Percentiles rank a stretch among this genome's conserved stretches.
Evolutionary conservation across 1,140 invertebrate species (phyloP).

Genomic region (Formica exsecta): DNA sequence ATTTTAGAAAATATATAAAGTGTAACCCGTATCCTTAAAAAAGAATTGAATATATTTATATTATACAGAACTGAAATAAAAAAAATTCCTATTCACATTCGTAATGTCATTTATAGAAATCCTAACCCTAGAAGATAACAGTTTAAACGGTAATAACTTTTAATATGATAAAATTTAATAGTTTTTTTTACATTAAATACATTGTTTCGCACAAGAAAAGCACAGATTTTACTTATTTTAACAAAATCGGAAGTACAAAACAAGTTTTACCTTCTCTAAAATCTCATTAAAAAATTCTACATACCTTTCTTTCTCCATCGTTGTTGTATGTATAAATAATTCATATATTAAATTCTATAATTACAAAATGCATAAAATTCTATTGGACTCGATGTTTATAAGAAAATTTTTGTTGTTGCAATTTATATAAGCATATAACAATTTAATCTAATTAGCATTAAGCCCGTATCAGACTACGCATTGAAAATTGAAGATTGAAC

Average conservation of each 20-base stretch:
- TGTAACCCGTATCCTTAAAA: no score
- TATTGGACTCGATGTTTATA: constrained; percentile 5
- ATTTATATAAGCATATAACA: neutral
- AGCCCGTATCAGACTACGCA: no score
- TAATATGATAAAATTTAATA: neutral
- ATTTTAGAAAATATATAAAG: neutral
- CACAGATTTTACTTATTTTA: neutral
- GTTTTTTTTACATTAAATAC: neutral
- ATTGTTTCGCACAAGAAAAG: neutral
- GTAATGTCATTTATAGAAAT: neutral
- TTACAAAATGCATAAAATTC: constrained; percentile 11
- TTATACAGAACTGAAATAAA: neutral
- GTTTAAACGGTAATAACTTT: neutral
- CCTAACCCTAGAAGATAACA: constrained; percentile 1
- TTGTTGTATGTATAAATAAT: constrained; percentile 42
- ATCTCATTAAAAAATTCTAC: neutral
- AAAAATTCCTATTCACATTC: neutral
- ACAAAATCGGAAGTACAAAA: neutral
- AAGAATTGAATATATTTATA: neutral
- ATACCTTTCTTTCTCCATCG: constrained; percentile 74
- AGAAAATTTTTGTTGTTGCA: neutral
- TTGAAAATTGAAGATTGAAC: no score
- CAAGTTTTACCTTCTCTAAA: neutral
- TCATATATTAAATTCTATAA: constrained; percentile 44
- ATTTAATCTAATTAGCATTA: no score